phyloP scores from a whole-genome alignment of 2,888 invertebrate species.

The Uropetala carovei region DNA sequence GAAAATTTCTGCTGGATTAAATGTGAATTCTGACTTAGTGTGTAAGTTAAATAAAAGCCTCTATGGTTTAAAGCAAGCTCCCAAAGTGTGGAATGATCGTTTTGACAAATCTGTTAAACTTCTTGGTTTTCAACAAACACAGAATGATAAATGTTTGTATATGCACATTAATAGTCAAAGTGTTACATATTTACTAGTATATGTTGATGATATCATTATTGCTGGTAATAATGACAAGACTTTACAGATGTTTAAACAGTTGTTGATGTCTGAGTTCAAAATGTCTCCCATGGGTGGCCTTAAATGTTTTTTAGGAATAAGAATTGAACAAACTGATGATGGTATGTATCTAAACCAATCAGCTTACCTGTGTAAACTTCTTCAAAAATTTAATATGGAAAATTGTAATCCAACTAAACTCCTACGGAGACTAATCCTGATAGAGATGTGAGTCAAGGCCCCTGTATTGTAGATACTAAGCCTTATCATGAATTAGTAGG shows the following conservation, averaged over 20 bases:
- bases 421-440: not conserved
- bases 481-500: slow-evolving; percentile 25
- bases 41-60: slow-evolving; percentile 65
- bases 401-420: not conserved
- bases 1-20: not conserved
- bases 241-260: slow-evolving; percentile 68
- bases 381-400: slow-evolving; percentile 70
- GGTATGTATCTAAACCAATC: slow-evolving; percentile 69
- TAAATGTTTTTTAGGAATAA: slow-evolving; percentile 70
- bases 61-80: slow-evolving; percentile 71
- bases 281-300: slow-evolving; percentile 70
- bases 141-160: slow-evolving; percentile 70
- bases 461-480: not conserved
- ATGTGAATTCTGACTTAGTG: not conserved
- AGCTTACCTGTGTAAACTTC: slow-evolving; percentile 69
- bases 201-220: slow-evolving; percentile 71
- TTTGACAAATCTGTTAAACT: slow-evolving; percentile 68
- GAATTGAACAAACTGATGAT: slow-evolving; percentile 68
- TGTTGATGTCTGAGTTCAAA: slow-evolving; percentile 69
- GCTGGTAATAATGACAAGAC: slow-evolving; percentile 67
- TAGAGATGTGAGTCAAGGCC: not conserved
- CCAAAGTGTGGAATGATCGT: slow-evolving; percentile 70
- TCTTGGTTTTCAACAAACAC: slow-evolving; percentile 68
- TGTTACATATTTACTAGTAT: slow-evolving; percentile 68
- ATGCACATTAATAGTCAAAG: slow-evolving; percentile 65